Base-by-base conservation (phyloP, 2,888 invertebrate species). In the Tipula confusa region DNA sequence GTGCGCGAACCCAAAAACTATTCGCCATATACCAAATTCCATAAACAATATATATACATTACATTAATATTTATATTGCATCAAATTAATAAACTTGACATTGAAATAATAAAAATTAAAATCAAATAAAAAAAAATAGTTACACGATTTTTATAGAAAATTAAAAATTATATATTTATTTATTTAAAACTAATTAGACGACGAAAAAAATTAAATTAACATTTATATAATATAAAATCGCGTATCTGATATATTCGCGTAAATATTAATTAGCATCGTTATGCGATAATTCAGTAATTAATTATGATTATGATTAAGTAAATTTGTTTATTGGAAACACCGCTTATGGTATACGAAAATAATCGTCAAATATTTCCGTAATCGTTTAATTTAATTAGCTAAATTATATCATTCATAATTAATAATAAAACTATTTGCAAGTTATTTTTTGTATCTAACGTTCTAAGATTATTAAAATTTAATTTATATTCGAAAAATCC, bases 201-300 rank as follows among this genome's bases (percentile, higher is more conserved):
- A 64, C 64, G 64, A 64, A 64, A n/a, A n/a, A n/a, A 64, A 64
- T 24, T 64, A 64, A 24, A 9, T 24, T 64, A 64, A 4, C 38
- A 38, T 38, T 38, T 38, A 38, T 38, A n/a, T n/a, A n/a, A n/a
- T n/a, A n/a, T n/a, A n/a, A n/a, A n/a, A n/a, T n/a, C n/a, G n/a
- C n/a, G n/a, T n/a, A n/a, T n/a, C n/a, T n/a, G n/a, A n/a, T n/a
- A 13, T 9, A 64, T 64, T 64, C 9, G 11, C 24, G n/a, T n/a
- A 64, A 64, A 64, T 24, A 24, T 64, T 64, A 64, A 64, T 64
- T 64, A 64, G 24, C 64, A 64, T 64, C 24, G 64, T 64, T 24
- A 24, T 64, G 24, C 64, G 64, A 64, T 64, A 64, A 64, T 64
- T 64, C 24, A 64, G 64, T 64, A 64, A 64, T 64, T 64, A 64